Evolutionary conservation across 2,113 vertebrate genomes (phyloP).

Genomic region (Cochlearius cochlearius): DNA sequence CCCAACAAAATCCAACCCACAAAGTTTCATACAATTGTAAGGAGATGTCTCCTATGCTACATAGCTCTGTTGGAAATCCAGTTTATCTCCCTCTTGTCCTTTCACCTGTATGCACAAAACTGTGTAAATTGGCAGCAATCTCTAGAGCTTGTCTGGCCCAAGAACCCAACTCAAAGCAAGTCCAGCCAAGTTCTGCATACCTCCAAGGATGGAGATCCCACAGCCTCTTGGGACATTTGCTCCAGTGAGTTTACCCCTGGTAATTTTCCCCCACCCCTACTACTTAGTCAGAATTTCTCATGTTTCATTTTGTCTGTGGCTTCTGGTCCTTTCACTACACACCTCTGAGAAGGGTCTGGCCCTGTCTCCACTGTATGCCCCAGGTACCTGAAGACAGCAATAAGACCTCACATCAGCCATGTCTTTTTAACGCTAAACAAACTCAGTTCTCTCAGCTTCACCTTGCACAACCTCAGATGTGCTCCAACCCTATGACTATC

Average conservation of each 20-base stretch:
- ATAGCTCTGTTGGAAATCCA: neutral
- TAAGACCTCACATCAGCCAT: neutral
- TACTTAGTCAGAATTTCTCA: neutral
- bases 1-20: neutral
- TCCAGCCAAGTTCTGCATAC: neutral
- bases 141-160: neutral
- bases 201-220: neutral
- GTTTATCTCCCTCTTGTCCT: neutral
- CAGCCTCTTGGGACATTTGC: neutral
- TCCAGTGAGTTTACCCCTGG: neutral
- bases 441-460: neutral
- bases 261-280: neutral
- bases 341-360: neutral
- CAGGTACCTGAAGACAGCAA: neutral
- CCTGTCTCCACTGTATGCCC: neutral
- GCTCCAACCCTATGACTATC: neutral
- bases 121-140: neutral
- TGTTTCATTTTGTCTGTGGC: neutral
- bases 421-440: neutral
- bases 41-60: neutral
- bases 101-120: neutral
- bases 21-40: neutral
- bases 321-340: neutral
- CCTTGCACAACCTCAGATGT: neutral
- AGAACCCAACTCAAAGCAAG: neutral